A percentile compares a stretch with the other conserved stretches of the same genome.
Evolutionary conservation across 2,888 invertebrate species (phyloP).

Genomic region (Yponomeuta cagnagella): DNA sequence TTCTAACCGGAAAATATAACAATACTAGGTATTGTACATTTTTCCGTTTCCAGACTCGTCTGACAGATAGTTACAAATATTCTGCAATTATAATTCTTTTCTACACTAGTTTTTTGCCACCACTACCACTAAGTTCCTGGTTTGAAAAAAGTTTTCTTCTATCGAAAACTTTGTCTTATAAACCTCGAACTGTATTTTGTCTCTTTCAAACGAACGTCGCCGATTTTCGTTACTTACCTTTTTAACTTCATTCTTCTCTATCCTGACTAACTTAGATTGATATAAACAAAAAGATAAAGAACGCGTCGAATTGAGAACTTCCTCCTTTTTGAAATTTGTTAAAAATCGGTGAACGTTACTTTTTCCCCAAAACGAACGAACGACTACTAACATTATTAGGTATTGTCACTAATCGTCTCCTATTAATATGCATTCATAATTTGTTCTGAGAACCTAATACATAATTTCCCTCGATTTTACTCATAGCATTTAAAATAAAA

Average conservation of each 20-base stretch:
- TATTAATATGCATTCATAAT: not conserved
- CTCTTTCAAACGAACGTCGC: not conserved
- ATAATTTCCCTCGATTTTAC: not conserved
- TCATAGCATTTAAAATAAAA: not conserved
- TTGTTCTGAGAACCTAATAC: not conserved
- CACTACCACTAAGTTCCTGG: slow-evolving; percentile 34
- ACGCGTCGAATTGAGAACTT: too few relatives aligned
- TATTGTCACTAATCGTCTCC: not conserved
- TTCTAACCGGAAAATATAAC: too few relatives aligned
- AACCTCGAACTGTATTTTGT: not conserved
- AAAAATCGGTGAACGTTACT: not conserved
- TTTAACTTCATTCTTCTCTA: too few relatives aligned
- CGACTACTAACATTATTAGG: not conserved
- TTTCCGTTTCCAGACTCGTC: too few relatives aligned
- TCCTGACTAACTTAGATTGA: not conserved
- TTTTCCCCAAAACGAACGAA: not conserved
- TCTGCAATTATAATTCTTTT: too few relatives aligned
- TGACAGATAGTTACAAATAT: too few relatives aligned
- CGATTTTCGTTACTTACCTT: not conserved
- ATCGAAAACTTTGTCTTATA: not conserved
- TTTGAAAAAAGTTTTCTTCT: slow-evolving; percentile 40
- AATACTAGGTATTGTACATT: too few relatives aligned
- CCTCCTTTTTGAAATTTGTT: too few relatives aligned
- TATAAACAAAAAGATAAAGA: not conserved
- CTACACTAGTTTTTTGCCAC: slow-evolving; percentile 31